Conservation (phyloP, 1,140 invertebrate genomes). For the Drosophila dunni region DNA sequence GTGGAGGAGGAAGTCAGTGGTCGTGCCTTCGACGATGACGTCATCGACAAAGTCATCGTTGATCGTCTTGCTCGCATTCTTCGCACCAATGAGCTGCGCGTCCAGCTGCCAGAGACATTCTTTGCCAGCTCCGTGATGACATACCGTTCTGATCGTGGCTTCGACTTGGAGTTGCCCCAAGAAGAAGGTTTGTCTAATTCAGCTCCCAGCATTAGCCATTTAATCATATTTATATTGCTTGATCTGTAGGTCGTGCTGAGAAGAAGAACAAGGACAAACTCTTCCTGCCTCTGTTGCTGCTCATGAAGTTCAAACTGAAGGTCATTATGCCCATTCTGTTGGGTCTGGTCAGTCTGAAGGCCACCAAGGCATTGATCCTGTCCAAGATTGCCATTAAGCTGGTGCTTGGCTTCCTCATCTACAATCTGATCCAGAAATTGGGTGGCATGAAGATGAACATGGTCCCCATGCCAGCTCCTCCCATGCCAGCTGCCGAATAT, state of each 20-base stretch:
- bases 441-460: constrained; percentile 90
- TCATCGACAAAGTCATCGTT: constrained; percentile 90
- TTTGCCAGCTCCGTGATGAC: constrained; percentile 89
- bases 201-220: constrained; percentile 26
- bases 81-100: constrained; percentile 89
- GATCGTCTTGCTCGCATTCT: constrained; percentile 89
- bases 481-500: constrained; percentile 87
- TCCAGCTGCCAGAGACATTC: constrained; percentile 89
- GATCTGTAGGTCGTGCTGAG: constrained; percentile 69
- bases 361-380: constrained; percentile 92
- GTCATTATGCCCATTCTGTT: constrained; percentile 92
- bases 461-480: constrained; percentile 86
- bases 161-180: constrained; percentile 87
- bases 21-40: constrained; percentile 86
- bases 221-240: background rate
- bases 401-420: constrained; percentile 91
- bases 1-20: constrained; percentile 87
- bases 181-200: constrained; percentile 84
- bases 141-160: constrained; percentile 89
- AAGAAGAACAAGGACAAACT: constrained; percentile 91
- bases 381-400: constrained; percentile 92
- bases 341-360: constrained; percentile 91
- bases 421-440: constrained; percentile 90
- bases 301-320: constrained; percentile 93
- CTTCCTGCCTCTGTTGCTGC: constrained; percentile 90